Conservation (phyloP, 2,113 vertebrate genomes). For the Vicugna pacos region DNA sequence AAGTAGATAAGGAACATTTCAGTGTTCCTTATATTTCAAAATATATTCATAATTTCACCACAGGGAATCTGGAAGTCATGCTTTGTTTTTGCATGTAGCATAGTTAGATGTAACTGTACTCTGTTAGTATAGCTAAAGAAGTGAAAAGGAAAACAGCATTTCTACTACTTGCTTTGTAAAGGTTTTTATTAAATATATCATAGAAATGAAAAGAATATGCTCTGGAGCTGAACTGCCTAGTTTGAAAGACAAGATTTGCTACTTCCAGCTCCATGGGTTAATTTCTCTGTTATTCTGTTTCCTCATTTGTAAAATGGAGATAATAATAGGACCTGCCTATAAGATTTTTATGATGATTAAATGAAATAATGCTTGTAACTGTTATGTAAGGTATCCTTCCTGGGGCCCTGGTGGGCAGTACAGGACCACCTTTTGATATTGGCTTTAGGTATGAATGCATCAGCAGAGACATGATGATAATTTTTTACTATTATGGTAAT, state of each 20-base stretch:
- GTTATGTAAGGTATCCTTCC: neutral
- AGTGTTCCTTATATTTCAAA: constrained; percentile 11
- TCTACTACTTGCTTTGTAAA: constrained; percentile 9
- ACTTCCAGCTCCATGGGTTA: neutral
- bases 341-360: constrained; percentile 27
- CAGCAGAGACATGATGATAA: neutral
- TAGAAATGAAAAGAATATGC: constrained; percentile 13
- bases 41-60: neutral
- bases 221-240: neutral
- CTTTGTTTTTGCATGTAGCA: neutral
- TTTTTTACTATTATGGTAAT: neutral
- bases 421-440: constrained; percentile 18
- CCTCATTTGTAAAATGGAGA: constrained; percentile 30
- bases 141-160: neutral
- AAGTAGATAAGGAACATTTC: constrained; percentile 18
- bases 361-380: constrained; percentile 49
- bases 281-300: neutral
- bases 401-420: neutral
- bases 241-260: constrained; percentile 26
- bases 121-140: constrained; percentile 37
- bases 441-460: constrained; percentile 21
- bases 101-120: constrained; percentile 28
- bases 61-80: neutral
- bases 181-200: neutral
- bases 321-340: neutral